Evolutionary conservation across 2,113 vertebrate genomes (phyloP), one percentile per base, ranked within the genome.

Genomic region (Archilochus colubris): DNA sequence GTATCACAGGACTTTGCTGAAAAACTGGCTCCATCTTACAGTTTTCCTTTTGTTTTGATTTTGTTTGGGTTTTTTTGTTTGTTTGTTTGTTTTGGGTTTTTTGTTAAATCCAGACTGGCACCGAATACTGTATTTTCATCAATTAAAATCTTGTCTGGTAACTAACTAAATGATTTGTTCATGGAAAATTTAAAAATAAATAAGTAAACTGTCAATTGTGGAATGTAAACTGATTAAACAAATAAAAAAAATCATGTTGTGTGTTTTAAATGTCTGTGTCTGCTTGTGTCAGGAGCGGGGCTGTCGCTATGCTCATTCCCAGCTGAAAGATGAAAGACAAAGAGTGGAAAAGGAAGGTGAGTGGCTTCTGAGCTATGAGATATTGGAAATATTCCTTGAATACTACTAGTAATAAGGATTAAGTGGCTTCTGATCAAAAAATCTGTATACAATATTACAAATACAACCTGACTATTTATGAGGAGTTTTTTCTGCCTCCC

Each of bases 141-240:
- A 1, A 95, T 89, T 88, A 94, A 97, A 96, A 97, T 97, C 96
- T 97, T 96, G 97, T 98, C 97, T 98, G 97, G 96, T 98, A 97
- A 97, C 87, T 97, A 98, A 97, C 95, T 97, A 97, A 98, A 97
- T 95, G 97, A 98, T 95, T 97, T 97, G 97, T 98, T 98, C 96
- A 98, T 98, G 97, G 96, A 97, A 97, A 97, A 88, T 36, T 67
- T 31, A 97, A 97, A 96, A 96, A 93, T 95, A 97, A 98, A 96
- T 97, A 97, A 97, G 97, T 98, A 97, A 98, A 72, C 95, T 98
- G 98, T 98, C 98, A 97, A 96, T 97, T 98, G 98, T 98, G 98
- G 98, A 98, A 98, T 98, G 98, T 98, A 98, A 98, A 98, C 98
- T 97, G 97, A 98, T 98, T 98, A 98, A 98, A 98, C 95, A 97